These are phyloP conservation scores for Venturia canescens DNA, from an alignment of 1,140 invertebrate genomes.

Conservation along the genomic window DNA sequence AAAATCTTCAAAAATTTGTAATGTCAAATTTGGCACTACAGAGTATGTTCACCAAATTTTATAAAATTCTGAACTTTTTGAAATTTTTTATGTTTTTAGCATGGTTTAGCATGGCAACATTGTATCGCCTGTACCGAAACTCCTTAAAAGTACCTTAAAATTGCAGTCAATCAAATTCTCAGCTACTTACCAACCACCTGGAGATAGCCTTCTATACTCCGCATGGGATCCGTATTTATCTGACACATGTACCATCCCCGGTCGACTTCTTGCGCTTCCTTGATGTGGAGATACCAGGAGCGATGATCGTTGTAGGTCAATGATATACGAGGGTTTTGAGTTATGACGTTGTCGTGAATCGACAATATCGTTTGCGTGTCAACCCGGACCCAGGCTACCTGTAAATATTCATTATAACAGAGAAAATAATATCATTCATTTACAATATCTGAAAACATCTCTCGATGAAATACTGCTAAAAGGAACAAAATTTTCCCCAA, in stretches of 20 bases:
- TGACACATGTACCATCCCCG: slow-evolving; percentile 92
- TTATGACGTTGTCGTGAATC: slow-evolving; percentile 93
- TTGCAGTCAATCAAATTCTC: too few species aligned
- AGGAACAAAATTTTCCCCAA: background rate
- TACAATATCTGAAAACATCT: too few species aligned
- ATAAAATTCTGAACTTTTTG: too few species aligned
- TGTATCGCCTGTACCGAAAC: too few species aligned
- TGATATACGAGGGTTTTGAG: slow-evolving; percentile 90
- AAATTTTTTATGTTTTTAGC: too few species aligned
- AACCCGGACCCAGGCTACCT: slow-evolving; percentile 94
- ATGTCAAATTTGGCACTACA: too few species aligned
- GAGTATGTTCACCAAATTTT: too few species aligned
- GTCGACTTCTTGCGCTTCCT: slow-evolving; percentile 88
- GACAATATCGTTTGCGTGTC: slow-evolving; percentile 94
- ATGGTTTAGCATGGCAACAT: too few species aligned
- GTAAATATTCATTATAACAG: slow-evolving; percentile 53
- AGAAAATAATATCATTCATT: too few species aligned
- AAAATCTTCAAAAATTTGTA: too few species aligned
- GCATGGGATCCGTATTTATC: slow-evolving; percentile 92
- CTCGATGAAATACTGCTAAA: background rate
- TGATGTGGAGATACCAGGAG: slow-evolving; percentile 92
- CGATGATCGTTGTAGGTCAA: slow-evolving; percentile 92
- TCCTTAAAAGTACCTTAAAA: too few species aligned
- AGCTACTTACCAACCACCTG: slow-evolving; percentile 89
- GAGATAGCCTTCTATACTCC: slow-evolving; percentile 88